Conservation (phyloP, 2,113 vertebrate genomes). For the Hydrochoerus hydrochaeris region DNA sequence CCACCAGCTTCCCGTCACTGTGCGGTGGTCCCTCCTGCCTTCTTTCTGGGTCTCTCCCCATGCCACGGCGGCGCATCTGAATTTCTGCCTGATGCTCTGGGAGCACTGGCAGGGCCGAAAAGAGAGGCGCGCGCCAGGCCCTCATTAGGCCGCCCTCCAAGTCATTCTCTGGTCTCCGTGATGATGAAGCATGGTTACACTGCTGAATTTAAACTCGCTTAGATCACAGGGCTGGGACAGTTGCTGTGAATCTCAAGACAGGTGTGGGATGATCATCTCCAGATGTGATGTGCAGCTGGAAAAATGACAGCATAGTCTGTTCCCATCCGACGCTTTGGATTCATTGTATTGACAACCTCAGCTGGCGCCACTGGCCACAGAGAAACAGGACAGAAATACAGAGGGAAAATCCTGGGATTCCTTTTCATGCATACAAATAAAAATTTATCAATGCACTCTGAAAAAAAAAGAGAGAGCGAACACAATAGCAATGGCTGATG, state of each 20-base stretch:
- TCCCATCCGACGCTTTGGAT: not conserved
- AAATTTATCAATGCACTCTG: not conserved
- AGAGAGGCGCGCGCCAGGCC: not conserved
- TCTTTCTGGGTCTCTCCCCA: not conserved
- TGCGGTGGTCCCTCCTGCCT: not conserved
- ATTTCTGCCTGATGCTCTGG: not conserved
- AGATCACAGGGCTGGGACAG: not conserved
- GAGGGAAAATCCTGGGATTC: not conserved
- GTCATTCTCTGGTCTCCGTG: not conserved
- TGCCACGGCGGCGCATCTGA: not conserved
- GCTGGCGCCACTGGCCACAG: not conserved
- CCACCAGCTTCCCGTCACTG: not conserved
- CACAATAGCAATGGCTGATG: not conserved
- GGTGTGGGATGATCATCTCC: not conserved
- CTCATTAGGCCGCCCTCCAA: too few relatives aligned
- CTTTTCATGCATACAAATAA: not conserved
- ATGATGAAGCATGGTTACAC: not conserved
- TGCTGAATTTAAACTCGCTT: not conserved
- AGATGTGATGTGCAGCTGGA: not conserved
- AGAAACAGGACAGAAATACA: not conserved
- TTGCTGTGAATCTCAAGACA: not conserved
- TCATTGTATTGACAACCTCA: not conserved
- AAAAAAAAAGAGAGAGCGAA: not conserved
- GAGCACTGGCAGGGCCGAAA: not conserved
- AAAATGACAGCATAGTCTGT: not conserved